Evolutionary conservation across 2,888 invertebrate species (phyloP), one percentile per base, ranked within the genome.

Genomic region (Phania funesta): DNA sequence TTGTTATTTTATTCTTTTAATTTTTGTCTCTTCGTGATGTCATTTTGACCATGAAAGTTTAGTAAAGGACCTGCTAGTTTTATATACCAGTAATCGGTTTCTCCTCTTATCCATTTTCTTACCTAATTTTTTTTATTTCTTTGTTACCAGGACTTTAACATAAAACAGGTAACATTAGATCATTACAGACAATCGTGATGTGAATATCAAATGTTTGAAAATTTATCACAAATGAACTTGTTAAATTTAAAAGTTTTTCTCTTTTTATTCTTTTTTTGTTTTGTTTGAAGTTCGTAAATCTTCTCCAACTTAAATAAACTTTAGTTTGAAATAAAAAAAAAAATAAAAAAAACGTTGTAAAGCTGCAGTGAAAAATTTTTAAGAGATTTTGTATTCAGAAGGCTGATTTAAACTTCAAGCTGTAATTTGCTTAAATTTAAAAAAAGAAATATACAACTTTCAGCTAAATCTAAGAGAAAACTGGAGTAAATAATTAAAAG

Each of bases 151-250:
- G 48, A 22, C 16, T 58, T 80, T 64, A 68, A 70, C 58, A 65
- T 44, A 78, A n/a, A 82, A 68, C 81, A 82, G 81, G 81, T 82
- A 82, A 78, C 77, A 74, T 82, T 82, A 78, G 81, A 82, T 82
- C 81, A 82, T 82, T 82, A 82, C 81, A 62, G 77, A 78, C 68
- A 82, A 82, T 82, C 81, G 77, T 82, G 81, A 82, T 77, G 18
- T 48, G 81, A 68, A 82, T 82, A 77, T 54, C 73, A 81, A 73
- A 73, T 65, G 44, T 8, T 44, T 74, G 26, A 46, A 54, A 54
- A 22, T 64, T 64, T 71, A 71, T 78, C 54, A 56, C 56, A 75
- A 75, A 75, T 78, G 48, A 71, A 78, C 77, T 71, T 78, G 77
- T 78, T 64, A 78, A 78, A 71, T 78, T 78, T 71, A 56, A 78